Evolutionary conservation across 1,140 invertebrate species (phyloP), one percentile per base, ranked within the genome.

Genomic region (Euwallacea fornicatus): DNA sequence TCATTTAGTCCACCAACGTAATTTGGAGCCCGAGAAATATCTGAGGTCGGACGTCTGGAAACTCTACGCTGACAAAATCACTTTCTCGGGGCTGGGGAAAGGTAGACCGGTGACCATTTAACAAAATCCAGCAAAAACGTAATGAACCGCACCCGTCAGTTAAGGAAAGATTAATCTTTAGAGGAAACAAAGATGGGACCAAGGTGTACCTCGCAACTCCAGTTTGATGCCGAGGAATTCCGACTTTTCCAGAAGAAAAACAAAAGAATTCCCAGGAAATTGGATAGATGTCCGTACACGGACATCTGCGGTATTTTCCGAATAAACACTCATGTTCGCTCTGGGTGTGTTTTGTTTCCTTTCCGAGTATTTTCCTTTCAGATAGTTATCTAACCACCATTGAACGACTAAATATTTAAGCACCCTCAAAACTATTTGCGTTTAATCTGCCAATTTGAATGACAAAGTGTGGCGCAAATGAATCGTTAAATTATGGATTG

Each of bases 141-240:
- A 62, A 62, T 62, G 60, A 62, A 62, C 43, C 43, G 21, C 7
- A 44, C 41, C 46, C 42, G 60, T 62, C 43, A 62, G 60, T 62
- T 62, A 43, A 62, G 60, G n/a, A 46, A 46, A 62, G 60, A 62
- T 62, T 43, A 62, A 62, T 62, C 43, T 62, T 46, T 33, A 33
- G 46, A 10, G 42, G 41, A 44, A 7, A 16, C 6, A 44, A 46
- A 15, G 43, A 62, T n/a, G n/a, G 15, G 15, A 43, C 13, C 41
- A 62, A 62, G 9, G 21, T 60, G 16, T 15, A n/a, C 11, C 3
- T 56, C 10, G 54, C 54, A 15, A 56, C 2, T 6, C 9, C 7
- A 6, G 6, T n/a, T 56, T 56, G n/a, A 13, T 56, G 8, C n/a
- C 2, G 16, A 56, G 16, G 54, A 56, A 56, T 56, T 56, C 13